Conservation (phyloP, 2,797 vertebrate species). For the Xerus rutilus region DNA sequence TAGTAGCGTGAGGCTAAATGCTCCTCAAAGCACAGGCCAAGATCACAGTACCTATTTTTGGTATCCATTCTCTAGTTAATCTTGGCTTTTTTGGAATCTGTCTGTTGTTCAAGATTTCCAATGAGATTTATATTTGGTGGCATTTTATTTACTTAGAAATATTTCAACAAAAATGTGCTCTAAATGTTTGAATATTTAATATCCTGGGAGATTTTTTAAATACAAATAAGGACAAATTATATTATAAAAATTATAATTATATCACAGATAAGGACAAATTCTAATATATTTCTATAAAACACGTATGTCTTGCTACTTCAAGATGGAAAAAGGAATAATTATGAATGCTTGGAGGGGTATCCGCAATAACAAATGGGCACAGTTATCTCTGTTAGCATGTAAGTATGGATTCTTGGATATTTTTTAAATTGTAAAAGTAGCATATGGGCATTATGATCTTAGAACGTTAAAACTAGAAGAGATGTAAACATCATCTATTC, state of each 20-base stretch:
- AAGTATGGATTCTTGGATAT: slow-evolving; percentile 5
- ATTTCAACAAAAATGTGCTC: slow-evolving; percentile 23
- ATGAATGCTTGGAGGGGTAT: background rate
- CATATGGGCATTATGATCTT: slow-evolving; percentile 71
- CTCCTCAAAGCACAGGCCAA: background rate
- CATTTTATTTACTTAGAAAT: slow-evolving; percentile 57
- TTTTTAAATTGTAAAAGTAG: slow-evolving; percentile 64
- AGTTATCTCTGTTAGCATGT: slow-evolving; percentile 38
- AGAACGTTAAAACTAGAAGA: slow-evolving; percentile 70
- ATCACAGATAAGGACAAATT: slow-evolving; percentile 50
- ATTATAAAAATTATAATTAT: slow-evolving; percentile 1
- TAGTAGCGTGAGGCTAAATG: background rate
- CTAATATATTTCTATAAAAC: slow-evolving; percentile 12
- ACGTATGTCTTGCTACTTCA: background rate
- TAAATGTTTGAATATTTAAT: slow-evolving; percentile 50
- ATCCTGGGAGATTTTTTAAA: slow-evolving; percentile 23
- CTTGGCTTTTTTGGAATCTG: background rate
- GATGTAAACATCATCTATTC: slow-evolving; percentile 74
- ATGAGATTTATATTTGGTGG: slow-evolving; percentile 37
- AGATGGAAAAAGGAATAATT: slow-evolving; percentile 23
- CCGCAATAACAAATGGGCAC: background rate
- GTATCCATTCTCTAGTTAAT: background rate
- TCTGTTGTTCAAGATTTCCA: background rate
- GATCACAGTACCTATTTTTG: background rate
- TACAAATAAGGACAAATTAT: slow-evolving; percentile 8